Evolutionary conservation across 1,140 invertebrate genomes (phyloP).

Genomic region (Pachyrhynchus sulphureomaculatus): DNA sequence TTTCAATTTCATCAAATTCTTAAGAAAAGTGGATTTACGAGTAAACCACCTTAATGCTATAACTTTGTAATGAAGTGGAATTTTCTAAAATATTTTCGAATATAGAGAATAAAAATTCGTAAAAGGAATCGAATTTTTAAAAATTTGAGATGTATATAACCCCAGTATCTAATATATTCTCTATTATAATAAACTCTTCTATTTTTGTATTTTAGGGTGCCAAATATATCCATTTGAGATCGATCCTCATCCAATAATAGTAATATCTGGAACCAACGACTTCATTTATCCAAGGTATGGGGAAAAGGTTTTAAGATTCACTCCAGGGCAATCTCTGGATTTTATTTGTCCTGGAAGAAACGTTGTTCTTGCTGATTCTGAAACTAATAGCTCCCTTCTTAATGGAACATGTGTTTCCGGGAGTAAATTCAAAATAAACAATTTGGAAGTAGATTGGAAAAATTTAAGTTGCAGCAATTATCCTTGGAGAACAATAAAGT

Average conservation of each 20-base stretch:
- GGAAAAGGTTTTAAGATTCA: slow-evolving; percentile 18
- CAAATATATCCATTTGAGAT: slow-evolving; percentile 21
- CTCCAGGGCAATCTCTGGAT: slow-evolving; percentile 6
- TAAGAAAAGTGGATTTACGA: too few species aligned
- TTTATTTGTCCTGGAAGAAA: slow-evolving; percentile 34
- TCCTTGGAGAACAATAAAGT: background rate
- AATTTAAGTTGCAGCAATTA: slow-evolving; percentile 7
- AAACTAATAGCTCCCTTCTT: background rate
- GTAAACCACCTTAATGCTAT: too few species aligned
- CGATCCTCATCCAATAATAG: slow-evolving; percentile 15
- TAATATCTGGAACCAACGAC: slow-evolving; percentile 1
- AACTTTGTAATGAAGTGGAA: too few species aligned
- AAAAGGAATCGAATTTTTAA: too few species aligned
- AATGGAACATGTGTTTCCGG: slow-evolving; percentile 4
- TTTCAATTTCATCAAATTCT: too few species aligned
- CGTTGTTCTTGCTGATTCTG: slow-evolving; percentile 29
- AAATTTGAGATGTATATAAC: too few species aligned
- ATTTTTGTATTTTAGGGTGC: slow-evolving; percentile 23
- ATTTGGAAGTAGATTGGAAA: background rate
- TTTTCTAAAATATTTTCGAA: too few species aligned
- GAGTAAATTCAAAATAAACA: slow-evolving; percentile 5
- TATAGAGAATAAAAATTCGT: too few species aligned
- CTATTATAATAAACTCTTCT: too few species aligned
- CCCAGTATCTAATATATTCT: too few species aligned
- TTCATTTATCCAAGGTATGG: slow-evolving; percentile 28